Evolutionary conservation across 2,113 vertebrate genomes (phyloP).

Genomic region (Plestiodon gilberti): DNA sequence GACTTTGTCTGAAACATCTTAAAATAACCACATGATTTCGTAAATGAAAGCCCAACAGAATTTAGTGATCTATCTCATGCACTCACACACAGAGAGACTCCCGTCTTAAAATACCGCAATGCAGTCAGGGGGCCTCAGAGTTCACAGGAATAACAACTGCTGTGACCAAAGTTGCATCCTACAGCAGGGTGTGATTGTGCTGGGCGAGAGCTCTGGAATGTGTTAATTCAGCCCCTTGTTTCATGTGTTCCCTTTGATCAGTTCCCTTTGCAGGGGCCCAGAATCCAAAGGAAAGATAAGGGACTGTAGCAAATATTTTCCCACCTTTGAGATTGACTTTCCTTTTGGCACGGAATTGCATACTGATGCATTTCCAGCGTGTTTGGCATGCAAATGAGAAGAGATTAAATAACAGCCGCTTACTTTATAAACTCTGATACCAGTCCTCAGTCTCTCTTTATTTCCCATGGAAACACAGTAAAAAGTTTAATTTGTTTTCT

Average conservation of each 20-base stretch:
- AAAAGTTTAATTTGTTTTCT: not conserved
- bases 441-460: not conserved
- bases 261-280: constrained; percentile 15
- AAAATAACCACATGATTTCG: not conserved
- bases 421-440: not conserved
- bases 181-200: constrained; percentile 37
- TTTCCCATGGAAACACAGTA: not conserved
- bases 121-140: constrained; percentile 50
- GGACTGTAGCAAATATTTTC: not conserved
- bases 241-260: constrained; percentile 47
- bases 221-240: constrained; percentile 13
- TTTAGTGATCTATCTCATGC: not conserved
- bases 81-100: not conserved
- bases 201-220: constrained; percentile 46
- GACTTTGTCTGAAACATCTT: constrained; percentile 1
- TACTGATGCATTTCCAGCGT: not conserved
- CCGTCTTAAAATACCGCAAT: constrained; percentile 41
- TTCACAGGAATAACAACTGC: constrained; percentile 20
- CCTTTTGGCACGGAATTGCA: not conserved
- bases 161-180: constrained; percentile 23
- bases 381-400: constrained; percentile 3
- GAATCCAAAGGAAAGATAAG: not conserved
- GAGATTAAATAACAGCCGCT: constrained; percentile 15
- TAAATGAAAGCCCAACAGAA: constrained; percentile 2
- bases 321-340: not conserved